These are phyloP conservation scores for Lacerta agilis DNA, from an alignment of 2,797 vertebrate genomes.

Conservation along the genomic window DNA sequence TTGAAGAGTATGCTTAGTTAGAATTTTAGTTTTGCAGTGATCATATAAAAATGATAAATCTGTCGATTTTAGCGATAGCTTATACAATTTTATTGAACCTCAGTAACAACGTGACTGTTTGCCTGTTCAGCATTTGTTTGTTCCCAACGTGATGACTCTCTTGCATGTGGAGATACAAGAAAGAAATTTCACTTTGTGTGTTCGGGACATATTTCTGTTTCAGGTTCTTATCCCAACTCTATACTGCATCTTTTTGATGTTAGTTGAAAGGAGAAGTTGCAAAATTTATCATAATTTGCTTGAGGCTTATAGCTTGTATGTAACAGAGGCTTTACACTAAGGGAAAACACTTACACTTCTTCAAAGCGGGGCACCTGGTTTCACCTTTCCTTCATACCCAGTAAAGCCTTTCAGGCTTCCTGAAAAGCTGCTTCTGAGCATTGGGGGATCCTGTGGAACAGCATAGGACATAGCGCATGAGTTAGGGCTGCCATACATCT, in stretches of 20 bases:
- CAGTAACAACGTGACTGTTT: background rate
- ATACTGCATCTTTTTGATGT: background rate
- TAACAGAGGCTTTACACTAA: too few species aligned
- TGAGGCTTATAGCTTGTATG: background rate
- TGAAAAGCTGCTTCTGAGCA: too few species aligned
- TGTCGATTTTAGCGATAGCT: background rate
- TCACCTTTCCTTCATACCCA: too few species aligned
- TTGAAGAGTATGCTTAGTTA: conserved; percentile 28
- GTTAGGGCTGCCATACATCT: too few species aligned
- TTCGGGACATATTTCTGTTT: background rate
- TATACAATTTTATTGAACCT: background rate
- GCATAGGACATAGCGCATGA: too few species aligned
- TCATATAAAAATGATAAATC: background rate
- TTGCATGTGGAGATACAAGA: background rate
- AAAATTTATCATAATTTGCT: background rate
- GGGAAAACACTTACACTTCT: too few species aligned
- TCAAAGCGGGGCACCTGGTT: too few species aligned
- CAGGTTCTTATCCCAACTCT: background rate
- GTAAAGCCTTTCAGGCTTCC: too few species aligned
- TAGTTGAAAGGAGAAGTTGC: background rate
- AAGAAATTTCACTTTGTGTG: background rate
- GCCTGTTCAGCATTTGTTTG: background rate
- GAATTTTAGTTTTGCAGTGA: background rate
- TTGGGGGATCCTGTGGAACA: too few species aligned
- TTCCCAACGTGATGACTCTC: background rate